Evolutionary conservation across 2,113 vertebrate species (phyloP).

Genomic region (Hemiprocne comata): DNA sequence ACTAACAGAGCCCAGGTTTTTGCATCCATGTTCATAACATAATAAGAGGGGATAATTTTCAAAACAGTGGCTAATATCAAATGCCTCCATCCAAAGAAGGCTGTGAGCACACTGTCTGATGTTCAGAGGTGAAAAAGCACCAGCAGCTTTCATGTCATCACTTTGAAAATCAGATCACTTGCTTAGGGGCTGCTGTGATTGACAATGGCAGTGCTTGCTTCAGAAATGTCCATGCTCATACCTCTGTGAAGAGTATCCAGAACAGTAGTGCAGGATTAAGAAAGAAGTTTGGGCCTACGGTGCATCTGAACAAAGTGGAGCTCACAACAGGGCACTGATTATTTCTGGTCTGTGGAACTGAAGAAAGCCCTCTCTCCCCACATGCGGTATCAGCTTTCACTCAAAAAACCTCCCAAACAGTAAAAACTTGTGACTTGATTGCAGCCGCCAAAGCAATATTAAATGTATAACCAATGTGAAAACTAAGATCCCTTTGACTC

Average conservation of each 20-base stretch:
- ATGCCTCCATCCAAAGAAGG: background rate
- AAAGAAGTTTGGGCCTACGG: background rate
- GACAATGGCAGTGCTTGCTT: conserved; percentile 6
- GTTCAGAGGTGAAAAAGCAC: conserved; percentile 24
- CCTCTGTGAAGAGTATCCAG: conserved; percentile 1
- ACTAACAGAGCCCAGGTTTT: background rate
- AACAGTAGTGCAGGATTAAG: background rate
- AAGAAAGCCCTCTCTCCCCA: conserved; percentile 4
- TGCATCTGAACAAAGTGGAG: conserved; percentile 14
- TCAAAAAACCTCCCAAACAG: conserved; percentile 46
- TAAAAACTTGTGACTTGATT: conserved; percentile 52
- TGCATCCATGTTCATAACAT: background rate
- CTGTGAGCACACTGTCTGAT: background rate
- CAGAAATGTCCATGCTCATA: background rate
- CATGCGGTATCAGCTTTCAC: background rate
- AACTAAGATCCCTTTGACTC: conserved; percentile 19
- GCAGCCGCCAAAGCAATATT: background rate
- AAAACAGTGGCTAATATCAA: background rate
- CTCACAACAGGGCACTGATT: background rate
- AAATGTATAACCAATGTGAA: background rate
- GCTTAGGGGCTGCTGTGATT: background rate
- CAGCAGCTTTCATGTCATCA: conserved; percentile 8
- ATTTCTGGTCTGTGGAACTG: background rate
- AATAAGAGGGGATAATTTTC: background rate
- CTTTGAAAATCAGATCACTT: conserved; percentile 39